Percentiles rank a stretch among this genome's conserved stretches.
phyloP scores from a whole-genome alignment of 2,888 invertebrate genomes.

The Cryptocephalus moraei region DNA sequence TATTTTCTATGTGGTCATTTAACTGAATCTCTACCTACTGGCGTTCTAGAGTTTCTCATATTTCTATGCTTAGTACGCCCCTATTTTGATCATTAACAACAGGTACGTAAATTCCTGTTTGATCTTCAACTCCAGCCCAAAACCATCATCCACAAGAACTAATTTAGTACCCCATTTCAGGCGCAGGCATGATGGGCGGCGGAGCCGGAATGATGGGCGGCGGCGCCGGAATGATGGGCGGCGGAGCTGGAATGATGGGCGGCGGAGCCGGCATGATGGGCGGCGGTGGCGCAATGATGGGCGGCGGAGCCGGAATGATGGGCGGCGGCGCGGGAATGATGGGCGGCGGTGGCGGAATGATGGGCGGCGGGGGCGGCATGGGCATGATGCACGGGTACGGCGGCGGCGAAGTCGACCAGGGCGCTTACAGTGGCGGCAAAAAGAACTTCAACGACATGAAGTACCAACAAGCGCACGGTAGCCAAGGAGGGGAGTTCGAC shows the following conservation, averaged over 20 bases:
- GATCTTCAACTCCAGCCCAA: too few species aligned
- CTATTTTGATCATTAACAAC: too few species aligned
- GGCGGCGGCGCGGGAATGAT: slow-evolving; percentile 20
- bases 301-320: slow-evolving; percentile 24
- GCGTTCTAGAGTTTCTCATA: too few species aligned
- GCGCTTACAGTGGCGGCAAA: slow-evolving; percentile 11
- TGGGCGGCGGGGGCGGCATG: slow-evolving; percentile 15
- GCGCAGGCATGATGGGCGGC: slow-evolving; percentile 13
- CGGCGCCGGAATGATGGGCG: slow-evolving; percentile 22
- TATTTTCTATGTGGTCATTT: too few species aligned
- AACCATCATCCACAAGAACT: too few species aligned
- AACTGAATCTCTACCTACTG: too few species aligned
- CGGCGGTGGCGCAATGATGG: slow-evolving; percentile 13
- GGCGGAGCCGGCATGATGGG: slow-evolving; percentile 17
- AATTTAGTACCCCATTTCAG: not conserved
- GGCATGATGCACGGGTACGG: slow-evolving; percentile 9
- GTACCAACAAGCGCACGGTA: slow-evolving; percentile 9
- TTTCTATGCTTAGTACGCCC: too few species aligned
- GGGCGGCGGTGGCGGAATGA: slow-evolving; percentile 12
- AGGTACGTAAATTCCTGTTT: too few species aligned
- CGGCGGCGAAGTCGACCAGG: slow-evolving; percentile 9
- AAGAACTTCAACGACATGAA: slow-evolving; percentile 14
- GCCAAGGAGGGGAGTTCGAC: slow-evolving; percentile 12
- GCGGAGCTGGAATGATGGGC: slow-evolving; percentile 25
- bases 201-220: slow-evolving; percentile 24